Evolutionary conservation across 2,888 invertebrate genomes (phyloP).

Genomic region (Stegophylla sp.): DNA sequence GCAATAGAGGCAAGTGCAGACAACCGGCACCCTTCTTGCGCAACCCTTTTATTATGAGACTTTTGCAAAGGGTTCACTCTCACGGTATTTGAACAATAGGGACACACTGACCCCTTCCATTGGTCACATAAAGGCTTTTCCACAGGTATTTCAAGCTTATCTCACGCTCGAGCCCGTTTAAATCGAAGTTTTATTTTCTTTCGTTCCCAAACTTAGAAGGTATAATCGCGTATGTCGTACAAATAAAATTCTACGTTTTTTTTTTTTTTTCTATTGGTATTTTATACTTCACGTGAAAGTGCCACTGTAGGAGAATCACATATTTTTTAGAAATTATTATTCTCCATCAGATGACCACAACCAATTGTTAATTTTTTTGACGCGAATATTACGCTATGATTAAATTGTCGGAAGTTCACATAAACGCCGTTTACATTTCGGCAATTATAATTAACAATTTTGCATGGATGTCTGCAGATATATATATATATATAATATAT

Average conservation of each 20-base stretch:
- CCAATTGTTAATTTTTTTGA: conserved; percentile 48
- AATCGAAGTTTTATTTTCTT: conserved; percentile 12
- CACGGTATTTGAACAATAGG: conserved; percentile 50
- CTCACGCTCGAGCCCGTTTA: conserved; percentile 38
- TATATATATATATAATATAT: conserved; percentile 9
- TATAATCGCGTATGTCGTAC: background rate
- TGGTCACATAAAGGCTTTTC: conserved; percentile 42
- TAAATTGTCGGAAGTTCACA: conserved; percentile 54
- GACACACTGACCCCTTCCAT: conserved; percentile 39
- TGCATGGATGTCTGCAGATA: conserved; percentile 36
- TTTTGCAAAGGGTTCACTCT: conserved; percentile 57
- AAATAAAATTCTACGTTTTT: no score
- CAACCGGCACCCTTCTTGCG: conserved; percentile 35
- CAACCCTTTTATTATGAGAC: conserved; percentile 55
- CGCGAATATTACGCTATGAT: conserved; percentile 21
- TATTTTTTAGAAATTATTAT: conserved; percentile 51
- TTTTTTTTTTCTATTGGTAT: background rate
- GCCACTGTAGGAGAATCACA: conserved; percentile 4
- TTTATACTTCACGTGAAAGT: conserved; percentile 34
- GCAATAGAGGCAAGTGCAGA: conserved; percentile 54
- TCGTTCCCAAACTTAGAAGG: conserved; percentile 3
- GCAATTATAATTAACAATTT: conserved; percentile 56
- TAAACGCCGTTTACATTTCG: conserved; percentile 53
- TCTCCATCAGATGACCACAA: conserved; percentile 39
- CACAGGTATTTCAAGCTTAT: conserved; percentile 47